phyloP scores from a whole-genome alignment of 2,797 vertebrate species.

The Pseudotriccus pelzelni region DNA sequence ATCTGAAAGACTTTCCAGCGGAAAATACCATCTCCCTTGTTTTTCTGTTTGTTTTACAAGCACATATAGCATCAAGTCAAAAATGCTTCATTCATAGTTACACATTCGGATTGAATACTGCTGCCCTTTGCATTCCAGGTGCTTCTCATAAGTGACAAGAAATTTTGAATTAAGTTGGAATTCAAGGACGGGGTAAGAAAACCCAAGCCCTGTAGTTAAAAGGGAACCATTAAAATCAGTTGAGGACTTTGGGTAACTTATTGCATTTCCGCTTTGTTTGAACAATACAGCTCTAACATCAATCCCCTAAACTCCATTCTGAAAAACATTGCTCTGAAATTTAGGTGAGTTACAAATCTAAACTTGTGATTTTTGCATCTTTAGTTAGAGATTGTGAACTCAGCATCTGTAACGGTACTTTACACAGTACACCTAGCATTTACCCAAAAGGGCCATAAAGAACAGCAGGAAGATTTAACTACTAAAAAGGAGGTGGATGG shows the following conservation, averaged over 20 bases:
- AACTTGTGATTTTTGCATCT: slow-evolving; percentile 22
- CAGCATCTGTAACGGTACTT: slow-evolving; percentile 29
- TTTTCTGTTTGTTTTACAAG: background rate
- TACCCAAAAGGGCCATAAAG: slow-evolving; percentile 19
- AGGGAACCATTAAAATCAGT: slow-evolving; percentile 4
- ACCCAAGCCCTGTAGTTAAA: slow-evolving; percentile 24
- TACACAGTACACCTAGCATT: slow-evolving; percentile 16
- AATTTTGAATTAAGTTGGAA: slow-evolving; percentile 40
- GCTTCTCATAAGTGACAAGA: slow-evolving; percentile 46
- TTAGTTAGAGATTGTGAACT: slow-evolving; percentile 45
- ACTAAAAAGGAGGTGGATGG: background rate
- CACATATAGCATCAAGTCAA: background rate
- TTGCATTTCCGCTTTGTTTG: slow-evolving; percentile 21
- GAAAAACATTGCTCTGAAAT: slow-evolving; percentile 39
- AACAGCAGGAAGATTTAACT: slow-evolving; percentile 13
- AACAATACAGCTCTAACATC: slow-evolving; percentile 31
- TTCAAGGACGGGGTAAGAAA: slow-evolving; percentile 41
- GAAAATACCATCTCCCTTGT: background rate
- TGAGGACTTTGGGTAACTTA: slow-evolving; percentile 44
- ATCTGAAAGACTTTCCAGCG: background rate
- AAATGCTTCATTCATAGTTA: slow-evolving; percentile 8
- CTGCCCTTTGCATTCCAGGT: slow-evolving; percentile 47
- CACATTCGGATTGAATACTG: background rate
- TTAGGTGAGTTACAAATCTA: slow-evolving; percentile 57
- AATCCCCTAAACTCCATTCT: slow-evolving; percentile 38